phyloP scores from a whole-genome alignment of 1,140 invertebrate genomes.

The Panagrolaimus sp. region DNA sequence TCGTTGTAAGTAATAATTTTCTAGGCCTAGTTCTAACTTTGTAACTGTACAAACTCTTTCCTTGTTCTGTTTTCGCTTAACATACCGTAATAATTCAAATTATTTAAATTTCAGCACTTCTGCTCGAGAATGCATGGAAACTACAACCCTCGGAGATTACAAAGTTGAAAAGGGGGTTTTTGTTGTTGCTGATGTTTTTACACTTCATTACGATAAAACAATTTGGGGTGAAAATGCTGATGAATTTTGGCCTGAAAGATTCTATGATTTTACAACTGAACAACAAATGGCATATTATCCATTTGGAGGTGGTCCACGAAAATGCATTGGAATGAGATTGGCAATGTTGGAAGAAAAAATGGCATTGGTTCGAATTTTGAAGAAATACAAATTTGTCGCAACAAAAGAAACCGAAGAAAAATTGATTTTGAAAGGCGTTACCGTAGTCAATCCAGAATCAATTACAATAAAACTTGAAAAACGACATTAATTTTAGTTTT shows the following conservation, averaged over 20 bases:
- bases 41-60: too few relatives aligned
- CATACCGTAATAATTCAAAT: too few relatives aligned
- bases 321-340: constrained; percentile 66
- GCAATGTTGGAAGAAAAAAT: constrained; percentile 69
- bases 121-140: constrained; percentile 30
- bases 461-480: constrained; percentile 9
- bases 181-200: constrained; percentile 19
- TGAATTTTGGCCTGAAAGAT: constrained; percentile 53
- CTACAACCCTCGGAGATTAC: constrained; percentile 33
- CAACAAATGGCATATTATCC: not conserved
- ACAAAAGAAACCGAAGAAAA: constrained; percentile 17
- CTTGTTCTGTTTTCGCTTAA: too few relatives aligned
- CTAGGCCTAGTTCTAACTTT: too few relatives aligned
- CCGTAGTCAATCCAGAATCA: not conserved
- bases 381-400: constrained; percentile 15
- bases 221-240: constrained; percentile 58
- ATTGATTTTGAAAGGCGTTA: not conserved
- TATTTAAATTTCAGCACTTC: constrained; percentile 28
- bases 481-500: not conserved
- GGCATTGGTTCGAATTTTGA: constrained; percentile 61
- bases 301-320: constrained; percentile 64
- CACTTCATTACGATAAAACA: constrained; percentile 31
- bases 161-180: constrained; percentile 33
- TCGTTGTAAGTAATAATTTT: constrained; percentile 10
- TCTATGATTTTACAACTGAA: constrained; percentile 21